Percentiles rank a stretch among this genome's conserved stretches.
Evolutionary conservation across 2,888 invertebrate species (phyloP).

Genomic region (Hypolimnas misippus): DNA sequence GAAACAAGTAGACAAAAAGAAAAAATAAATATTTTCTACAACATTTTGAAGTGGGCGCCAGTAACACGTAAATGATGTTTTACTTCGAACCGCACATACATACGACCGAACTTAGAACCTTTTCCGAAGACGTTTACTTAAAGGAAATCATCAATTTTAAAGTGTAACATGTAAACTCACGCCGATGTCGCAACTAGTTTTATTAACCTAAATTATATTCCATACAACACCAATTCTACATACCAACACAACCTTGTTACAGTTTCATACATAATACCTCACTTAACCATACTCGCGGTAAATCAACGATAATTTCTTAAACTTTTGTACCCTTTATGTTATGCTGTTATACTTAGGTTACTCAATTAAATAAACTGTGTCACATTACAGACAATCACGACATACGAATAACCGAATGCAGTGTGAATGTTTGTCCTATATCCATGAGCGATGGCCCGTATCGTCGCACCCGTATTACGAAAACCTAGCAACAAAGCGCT

Average conservation of each 20-base stretch:
- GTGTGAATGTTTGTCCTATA: conserved; percentile 61
- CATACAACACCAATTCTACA: background rate
- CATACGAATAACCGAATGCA: conserved; percentile 30
- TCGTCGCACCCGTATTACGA: conserved; percentile 63
- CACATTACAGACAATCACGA: conserved; percentile 38
- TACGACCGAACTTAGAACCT: too few relatives aligned
- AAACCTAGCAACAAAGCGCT: conserved; percentile 53
- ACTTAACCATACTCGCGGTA: background rate
- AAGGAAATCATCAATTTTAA: too few relatives aligned
- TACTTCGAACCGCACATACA: too few relatives aligned
- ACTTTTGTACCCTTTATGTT: conserved; percentile 7
- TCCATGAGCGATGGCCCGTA: conserved; percentile 61
- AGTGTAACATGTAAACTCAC: too few relatives aligned
- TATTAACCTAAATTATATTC: background rate
- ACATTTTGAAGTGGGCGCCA: too few relatives aligned
- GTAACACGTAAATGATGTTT: too few relatives aligned
- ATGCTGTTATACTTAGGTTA: conserved; percentile 16
- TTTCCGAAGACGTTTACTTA: too few relatives aligned
- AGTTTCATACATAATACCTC: background rate
- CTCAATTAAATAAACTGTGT: conserved; percentile 34
- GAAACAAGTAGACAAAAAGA: too few relatives aligned
- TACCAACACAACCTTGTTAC: background rate
- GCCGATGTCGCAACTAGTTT: too few relatives aligned
- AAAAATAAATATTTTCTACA: too few relatives aligned
- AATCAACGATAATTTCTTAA: conserved; percentile 8